Conservation (phyloP, 2,888 invertebrate species). For the Limnephilus lunatus region DNA sequence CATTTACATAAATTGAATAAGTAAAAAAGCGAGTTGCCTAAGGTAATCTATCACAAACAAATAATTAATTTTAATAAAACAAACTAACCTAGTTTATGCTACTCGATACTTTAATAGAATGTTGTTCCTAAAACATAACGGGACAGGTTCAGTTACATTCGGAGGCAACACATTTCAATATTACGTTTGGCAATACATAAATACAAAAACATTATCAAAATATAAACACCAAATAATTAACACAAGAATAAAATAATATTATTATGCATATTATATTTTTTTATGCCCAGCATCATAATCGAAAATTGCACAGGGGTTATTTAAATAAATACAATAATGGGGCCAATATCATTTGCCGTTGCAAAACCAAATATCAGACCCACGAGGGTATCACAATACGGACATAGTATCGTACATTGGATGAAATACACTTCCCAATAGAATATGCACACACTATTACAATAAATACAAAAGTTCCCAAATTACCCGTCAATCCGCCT, state of each 20-base stretch:
- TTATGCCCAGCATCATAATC: conserved; percentile 40
- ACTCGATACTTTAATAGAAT: conserved; percentile 51
- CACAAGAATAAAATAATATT: conserved; percentile 5
- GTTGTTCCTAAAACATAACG: conserved; percentile 41
- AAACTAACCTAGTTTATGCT: conserved; percentile 39
- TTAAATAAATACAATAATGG: conserved; percentile 37
- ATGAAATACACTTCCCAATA: conserved; percentile 24
- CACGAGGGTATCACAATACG: conserved; percentile 41
- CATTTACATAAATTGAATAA: conserved; percentile 67
- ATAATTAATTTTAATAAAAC: conserved; percentile 54
- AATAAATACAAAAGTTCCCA: conserved; percentile 56
- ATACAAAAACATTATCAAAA: not conserved
- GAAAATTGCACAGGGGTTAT: conserved; percentile 22
- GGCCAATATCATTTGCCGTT: conserved; percentile 32
- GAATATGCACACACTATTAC: conserved; percentile 9
- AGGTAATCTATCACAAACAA: conserved; percentile 61
- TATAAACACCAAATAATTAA: conserved; percentile 17
- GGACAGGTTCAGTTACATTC: conserved; percentile 21
- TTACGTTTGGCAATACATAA: conserved; percentile 27
- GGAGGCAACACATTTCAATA: not conserved
- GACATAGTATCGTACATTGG: not conserved
- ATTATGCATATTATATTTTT: not conserved
- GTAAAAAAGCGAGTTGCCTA: conserved; percentile 66
- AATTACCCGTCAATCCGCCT: conserved; percentile 57
- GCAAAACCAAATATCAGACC: conserved; percentile 49